phyloP scores from a whole-genome alignment of 1,140 invertebrate species.

The Megathymus violae region DNA sequence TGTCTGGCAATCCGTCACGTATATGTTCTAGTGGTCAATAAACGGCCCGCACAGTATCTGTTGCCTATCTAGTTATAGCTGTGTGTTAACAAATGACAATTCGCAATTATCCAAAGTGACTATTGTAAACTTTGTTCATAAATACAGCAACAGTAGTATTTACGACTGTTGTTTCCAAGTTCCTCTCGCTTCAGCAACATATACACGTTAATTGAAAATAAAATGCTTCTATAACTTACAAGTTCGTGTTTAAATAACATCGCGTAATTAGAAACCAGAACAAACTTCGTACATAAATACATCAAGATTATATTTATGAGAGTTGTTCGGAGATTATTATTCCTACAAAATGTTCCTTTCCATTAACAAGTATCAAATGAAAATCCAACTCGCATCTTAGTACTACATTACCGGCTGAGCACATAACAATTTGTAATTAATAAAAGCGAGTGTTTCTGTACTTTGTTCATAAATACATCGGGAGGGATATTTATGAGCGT shows the following conservation, averaged over 20 bases:
- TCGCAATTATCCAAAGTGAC: slow-evolving; percentile 1
- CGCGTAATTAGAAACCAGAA: slow-evolving; percentile 18
- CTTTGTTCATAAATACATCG: slow-evolving; percentile 66
- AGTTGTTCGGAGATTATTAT: not conserved
- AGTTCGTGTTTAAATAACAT: slow-evolving; percentile 36
- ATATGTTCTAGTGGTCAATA: too few species aligned
- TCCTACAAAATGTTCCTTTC: not conserved
- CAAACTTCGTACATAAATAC: slow-evolving; percentile 42
- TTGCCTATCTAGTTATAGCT: too few species aligned
- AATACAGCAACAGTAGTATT: slow-evolving; percentile 4
- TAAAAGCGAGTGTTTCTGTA: slow-evolving; percentile 41
- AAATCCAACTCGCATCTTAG: slow-evolving; percentile 19
- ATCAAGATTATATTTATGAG: slow-evolving; percentile 32
- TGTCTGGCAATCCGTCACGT: too few species aligned
- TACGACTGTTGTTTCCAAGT: slow-evolving; percentile 8
- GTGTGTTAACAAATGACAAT: not conserved
- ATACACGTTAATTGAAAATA: slow-evolving; percentile 5
- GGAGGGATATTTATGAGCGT: slow-evolving; percentile 51
- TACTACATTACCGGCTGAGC: slow-evolving; percentile 1
- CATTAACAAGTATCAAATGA: slow-evolving; percentile 16
- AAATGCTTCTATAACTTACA: slow-evolving; percentile 1
- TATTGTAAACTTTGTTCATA: slow-evolving; percentile 12
- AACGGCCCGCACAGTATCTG: too few species aligned
- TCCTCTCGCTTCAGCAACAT: slow-evolving; percentile 1
- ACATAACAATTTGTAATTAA: slow-evolving; percentile 36